Conservation (phyloP, 2,888 invertebrate genomes). For the Sabellastarte sp. region DNA sequence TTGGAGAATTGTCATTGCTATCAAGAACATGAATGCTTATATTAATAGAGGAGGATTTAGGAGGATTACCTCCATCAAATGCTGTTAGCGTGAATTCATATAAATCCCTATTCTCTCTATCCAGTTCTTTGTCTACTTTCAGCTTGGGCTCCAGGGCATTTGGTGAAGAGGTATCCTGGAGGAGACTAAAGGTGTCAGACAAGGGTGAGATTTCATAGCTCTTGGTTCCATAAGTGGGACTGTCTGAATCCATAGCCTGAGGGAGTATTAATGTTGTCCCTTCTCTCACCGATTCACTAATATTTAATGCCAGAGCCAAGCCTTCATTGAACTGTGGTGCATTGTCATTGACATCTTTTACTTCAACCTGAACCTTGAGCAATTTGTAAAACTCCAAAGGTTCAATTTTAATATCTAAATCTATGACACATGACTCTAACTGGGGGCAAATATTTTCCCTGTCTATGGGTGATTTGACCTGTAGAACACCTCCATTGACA, state of each 20-base stretch:
- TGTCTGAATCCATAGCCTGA: conserved; percentile 26
- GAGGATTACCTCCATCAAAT: conserved; percentile 77
- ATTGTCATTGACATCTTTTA: background rate
- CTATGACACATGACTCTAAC: background rate
- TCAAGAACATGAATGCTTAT: conserved; percentile 24
- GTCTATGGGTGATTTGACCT: background rate
- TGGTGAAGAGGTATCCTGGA: conserved; percentile 14
- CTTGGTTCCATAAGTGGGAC: conserved; percentile 17
- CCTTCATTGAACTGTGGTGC: background rate
- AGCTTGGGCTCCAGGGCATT: conserved; percentile 12
- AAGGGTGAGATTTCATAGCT: conserved; percentile 16
- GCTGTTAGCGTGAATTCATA: conserved; percentile 81
- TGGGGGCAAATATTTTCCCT: conserved; percentile 1
- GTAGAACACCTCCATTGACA: background rate
- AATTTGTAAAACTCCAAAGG: background rate
- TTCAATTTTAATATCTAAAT: background rate
- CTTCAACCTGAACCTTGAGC: background rate
- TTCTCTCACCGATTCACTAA: conserved; percentile 15
- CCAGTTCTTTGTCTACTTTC: conserved; percentile 15
- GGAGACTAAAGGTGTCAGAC: conserved; percentile 11
- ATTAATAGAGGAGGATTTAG: conserved; percentile 14
- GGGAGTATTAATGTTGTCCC: conserved; percentile 22
- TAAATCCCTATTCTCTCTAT: conserved; percentile 21
- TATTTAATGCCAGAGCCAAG: no score
- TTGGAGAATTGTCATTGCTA: conserved; percentile 28